Conservation (phyloP, 1,140 invertebrate genomes). For the Heliconius melpomene region DNA sequence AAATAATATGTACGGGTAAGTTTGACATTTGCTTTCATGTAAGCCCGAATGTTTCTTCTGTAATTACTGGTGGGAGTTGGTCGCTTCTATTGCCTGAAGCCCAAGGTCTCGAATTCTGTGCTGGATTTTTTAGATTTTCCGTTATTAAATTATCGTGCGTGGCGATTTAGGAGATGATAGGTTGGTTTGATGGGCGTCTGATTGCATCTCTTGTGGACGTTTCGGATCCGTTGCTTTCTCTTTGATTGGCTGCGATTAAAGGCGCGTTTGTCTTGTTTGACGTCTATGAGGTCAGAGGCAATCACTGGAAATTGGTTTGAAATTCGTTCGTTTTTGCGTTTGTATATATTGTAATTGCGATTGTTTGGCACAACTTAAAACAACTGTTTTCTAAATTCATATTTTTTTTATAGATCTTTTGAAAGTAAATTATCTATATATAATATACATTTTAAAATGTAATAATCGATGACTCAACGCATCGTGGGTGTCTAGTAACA, state of each 20-base stretch:
- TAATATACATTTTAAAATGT: background rate
- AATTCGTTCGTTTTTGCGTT: conserved; percentile 27
- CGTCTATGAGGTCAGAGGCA: conserved; percentile 54
- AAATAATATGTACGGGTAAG: conserved; percentile 75
- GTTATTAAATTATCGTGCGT: conserved; percentile 80
- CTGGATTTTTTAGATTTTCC: conserved; percentile 58
- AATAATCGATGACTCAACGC: background rate
- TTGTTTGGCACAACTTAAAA: background rate
- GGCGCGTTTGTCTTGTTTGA: conserved; percentile 60
- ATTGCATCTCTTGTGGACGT: conserved; percentile 78
- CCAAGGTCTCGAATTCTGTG: conserved; percentile 53
- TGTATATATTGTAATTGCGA: background rate
- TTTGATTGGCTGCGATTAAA: conserved; percentile 76
- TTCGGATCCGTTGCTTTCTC: conserved; percentile 73
- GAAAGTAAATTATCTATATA: too few relatives aligned
- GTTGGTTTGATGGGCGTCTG: conserved; percentile 75
- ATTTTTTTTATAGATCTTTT: background rate
- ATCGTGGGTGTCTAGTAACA: background rate
- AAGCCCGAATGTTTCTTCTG: conserved; percentile 71
- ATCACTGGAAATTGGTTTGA: conserved; percentile 40
- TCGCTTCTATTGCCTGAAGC: conserved; percentile 46
- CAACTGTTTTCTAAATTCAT: background rate
- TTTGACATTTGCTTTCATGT: conserved; percentile 81
- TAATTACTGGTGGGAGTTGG: conserved; percentile 58
- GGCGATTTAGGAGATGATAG: conserved; percentile 80